phyloP scores from a whole-genome alignment of 2,888 invertebrate species.

The Bellardia bayeri region DNA sequence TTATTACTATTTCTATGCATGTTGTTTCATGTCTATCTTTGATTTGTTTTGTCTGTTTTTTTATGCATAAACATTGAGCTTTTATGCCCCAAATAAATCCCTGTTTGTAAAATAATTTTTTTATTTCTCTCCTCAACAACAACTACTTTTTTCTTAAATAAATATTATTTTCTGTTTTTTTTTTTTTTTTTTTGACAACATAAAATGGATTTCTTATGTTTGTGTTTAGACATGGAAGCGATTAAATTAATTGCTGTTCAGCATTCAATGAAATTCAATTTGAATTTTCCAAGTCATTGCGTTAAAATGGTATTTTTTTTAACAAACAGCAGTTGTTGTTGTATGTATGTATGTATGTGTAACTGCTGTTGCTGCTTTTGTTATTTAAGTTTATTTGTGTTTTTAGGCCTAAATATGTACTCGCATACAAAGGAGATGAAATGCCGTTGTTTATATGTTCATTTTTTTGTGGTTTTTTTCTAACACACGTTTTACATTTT shows the following conservation, averaged over 20 bases:
- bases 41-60: slow-evolving; percentile 74
- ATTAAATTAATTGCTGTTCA: slow-evolving; percentile 74
- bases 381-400: slow-evolving; percentile 46
- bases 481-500: slow-evolving; percentile 65
- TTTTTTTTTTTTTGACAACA: slow-evolving; percentile 56
- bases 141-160: slow-evolving; percentile 26
- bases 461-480: background rate
- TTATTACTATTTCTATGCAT: slow-evolving; percentile 11
- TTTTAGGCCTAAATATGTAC: slow-evolving; percentile 22
- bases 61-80: slow-evolving; percentile 72
- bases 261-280: slow-evolving; percentile 72
- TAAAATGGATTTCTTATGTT: slow-evolving; percentile 74
- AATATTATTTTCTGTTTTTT: background rate
- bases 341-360: no score
- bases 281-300: slow-evolving; percentile 68
- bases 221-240: slow-evolving; percentile 74
- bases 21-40: slow-evolving; percentile 74
- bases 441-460: slow-evolving; percentile 43
- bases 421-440: slow-evolving; percentile 50
- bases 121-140: slow-evolving; percentile 15
- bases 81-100: slow-evolving; percentile 73
- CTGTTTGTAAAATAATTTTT: slow-evolving; percentile 61
- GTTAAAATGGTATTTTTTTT: slow-evolving; percentile 46
- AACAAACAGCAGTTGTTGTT: background rate
- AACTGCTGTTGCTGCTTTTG: slow-evolving; percentile 43